phyloP scores from a whole-genome alignment of 2,797 vertebrate genomes.

The Esox masquinongy region DNA sequence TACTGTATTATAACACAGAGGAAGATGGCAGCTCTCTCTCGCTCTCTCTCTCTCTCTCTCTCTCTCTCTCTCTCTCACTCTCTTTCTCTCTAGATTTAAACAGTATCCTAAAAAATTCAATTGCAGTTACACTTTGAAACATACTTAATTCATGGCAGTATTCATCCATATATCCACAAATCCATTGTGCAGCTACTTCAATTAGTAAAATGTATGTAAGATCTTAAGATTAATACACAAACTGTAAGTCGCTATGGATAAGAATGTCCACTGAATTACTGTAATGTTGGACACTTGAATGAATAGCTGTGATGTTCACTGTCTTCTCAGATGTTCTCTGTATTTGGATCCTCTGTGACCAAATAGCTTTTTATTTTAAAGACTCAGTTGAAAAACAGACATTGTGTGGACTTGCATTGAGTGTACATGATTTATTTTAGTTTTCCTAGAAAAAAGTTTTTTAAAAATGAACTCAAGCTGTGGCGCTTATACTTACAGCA shows the following conservation, averaged over 20 bases:
- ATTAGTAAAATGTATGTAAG: no score
- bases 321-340: conserved; percentile 69
- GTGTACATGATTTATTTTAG: neutral
- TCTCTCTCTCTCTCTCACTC: no score
- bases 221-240: no score
- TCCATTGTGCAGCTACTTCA: no score
- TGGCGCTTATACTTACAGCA: neutral
- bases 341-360: conserved; percentile 69
- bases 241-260: no score
- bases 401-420: neutral
- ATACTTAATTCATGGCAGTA: neutral
- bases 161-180: neutral
- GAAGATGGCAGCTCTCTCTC: neutral
- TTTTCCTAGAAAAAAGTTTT: neutral
- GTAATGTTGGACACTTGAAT: conserved; percentile 44
- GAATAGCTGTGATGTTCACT: conserved; percentile 69
- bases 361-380: conserved; percentile 37
- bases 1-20: conserved; percentile 53
- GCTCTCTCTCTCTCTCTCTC: no score
- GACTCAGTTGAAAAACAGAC: neutral
- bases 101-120: neutral
- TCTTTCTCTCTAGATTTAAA: neutral
- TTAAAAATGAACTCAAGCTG: neutral
- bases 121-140: neutral
- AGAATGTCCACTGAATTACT: no score